These are phyloP conservation scores for Tachypleus tridentatus DNA, from an alignment of 1,140 invertebrate species.

Conservation along the genomic window DNA sequence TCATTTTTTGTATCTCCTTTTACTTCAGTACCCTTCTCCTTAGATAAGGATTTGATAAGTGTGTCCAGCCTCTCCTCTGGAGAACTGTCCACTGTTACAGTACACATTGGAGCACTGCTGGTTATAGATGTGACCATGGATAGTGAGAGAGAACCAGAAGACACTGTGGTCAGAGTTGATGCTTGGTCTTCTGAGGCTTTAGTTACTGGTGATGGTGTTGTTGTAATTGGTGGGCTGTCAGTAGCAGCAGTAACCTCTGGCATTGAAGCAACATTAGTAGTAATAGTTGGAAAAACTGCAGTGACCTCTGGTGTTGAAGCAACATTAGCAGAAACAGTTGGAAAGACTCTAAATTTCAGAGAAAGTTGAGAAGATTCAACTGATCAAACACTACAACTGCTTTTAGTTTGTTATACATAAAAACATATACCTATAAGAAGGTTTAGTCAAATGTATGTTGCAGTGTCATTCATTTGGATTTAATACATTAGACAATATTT, in stretches of 20 bases:
- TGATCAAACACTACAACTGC: too few species aligned
- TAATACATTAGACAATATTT: too few species aligned
- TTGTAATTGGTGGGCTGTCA: too few species aligned
- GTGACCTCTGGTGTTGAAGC: slow-evolving; percentile 1
- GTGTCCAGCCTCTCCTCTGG: slow-evolving; percentile 46
- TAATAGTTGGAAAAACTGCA: not conserved
- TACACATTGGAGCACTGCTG: too few species aligned
- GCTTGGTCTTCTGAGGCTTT: slow-evolving; percentile 5
- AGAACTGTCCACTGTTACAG: too few species aligned
- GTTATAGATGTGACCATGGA: too few species aligned
- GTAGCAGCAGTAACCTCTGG: not conserved
- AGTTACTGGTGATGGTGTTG: not conserved
- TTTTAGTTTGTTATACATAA: too few species aligned
- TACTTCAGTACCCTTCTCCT: slow-evolving; percentile 35
- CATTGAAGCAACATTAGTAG: slow-evolving; percentile 1
- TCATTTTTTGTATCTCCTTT: slow-evolving; percentile 14
- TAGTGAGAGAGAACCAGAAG: slow-evolving; percentile 18
- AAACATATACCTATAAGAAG: too few species aligned
- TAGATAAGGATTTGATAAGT: slow-evolving; percentile 49
- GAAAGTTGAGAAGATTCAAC: too few species aligned
- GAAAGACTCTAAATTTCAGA: too few species aligned
- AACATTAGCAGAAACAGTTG: not conserved
- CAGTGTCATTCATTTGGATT: too few species aligned
- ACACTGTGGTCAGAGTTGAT: slow-evolving; percentile 9
- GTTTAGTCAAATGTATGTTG: too few species aligned